A percentile compares a stretch with the other conserved stretches of the same genome.
Conservation (phyloP, 2,113 vertebrate species). For the Neofelis nebulosa region DNA sequence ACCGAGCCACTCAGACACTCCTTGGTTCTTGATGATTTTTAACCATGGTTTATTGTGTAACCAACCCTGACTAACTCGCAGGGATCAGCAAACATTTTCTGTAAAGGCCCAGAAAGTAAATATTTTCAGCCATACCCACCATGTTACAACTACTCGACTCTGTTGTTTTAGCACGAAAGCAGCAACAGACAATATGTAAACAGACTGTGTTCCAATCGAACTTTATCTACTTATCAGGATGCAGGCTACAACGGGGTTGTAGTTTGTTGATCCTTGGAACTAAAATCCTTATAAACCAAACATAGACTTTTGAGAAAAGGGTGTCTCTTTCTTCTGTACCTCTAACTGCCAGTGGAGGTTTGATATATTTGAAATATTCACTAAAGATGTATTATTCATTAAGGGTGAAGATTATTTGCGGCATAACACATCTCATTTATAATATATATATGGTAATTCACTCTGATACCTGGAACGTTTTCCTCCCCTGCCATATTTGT, state of each 20-base stretch:
- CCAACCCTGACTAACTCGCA: neutral
- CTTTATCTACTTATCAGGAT: neutral
- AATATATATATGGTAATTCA: constrained; percentile 56
- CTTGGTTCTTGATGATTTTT: neutral
- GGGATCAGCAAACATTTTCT: neutral
- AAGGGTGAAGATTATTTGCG: constrained; percentile 31
- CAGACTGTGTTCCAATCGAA: neutral
- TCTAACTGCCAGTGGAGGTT: neutral
- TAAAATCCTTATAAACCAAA: constrained; percentile 40
- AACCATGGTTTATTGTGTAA: neutral
- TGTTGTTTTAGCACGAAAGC: neutral
- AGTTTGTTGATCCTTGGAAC: neutral
- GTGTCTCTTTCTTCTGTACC: neutral
- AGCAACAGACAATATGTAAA: neutral
- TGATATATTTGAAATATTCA: constrained; percentile 34
- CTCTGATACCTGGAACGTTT: constrained; percentile 50
- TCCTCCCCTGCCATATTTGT: constrained; percentile 56
- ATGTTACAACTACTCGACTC: neutral
- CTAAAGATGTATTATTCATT: constrained; percentile 56
- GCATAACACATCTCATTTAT: constrained; percentile 47
- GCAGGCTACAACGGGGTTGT: neutral
- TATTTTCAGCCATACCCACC: neutral
- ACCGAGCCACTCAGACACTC: too few relatives aligned
- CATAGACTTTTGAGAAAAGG: neutral
- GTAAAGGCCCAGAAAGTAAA: neutral